Evolutionary conservation across 2,888 invertebrate species (phyloP).

Genomic region (Perithous albicinctus): DNA sequence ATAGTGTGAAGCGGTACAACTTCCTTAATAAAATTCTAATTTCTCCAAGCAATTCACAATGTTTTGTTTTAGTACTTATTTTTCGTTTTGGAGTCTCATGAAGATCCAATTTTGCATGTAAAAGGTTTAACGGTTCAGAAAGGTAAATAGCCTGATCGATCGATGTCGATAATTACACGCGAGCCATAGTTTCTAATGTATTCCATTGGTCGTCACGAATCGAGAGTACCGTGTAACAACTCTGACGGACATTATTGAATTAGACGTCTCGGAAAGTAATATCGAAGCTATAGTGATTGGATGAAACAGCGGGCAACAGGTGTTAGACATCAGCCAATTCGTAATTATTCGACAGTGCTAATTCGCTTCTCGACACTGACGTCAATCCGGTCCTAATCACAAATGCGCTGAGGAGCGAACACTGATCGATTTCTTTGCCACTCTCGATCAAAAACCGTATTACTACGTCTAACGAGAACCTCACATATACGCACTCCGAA

Average conservation of each 20-base stretch:
- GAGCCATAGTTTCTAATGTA: constrained; percentile 30
- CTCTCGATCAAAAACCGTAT: constrained; percentile 59
- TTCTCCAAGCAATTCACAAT: no score
- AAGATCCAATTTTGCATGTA: no score
- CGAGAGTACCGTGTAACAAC: neutral
- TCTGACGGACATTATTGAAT: constrained; percentile 12
- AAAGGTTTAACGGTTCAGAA: neutral
- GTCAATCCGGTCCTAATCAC: constrained; percentile 59
- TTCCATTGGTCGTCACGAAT: constrained; percentile 3
- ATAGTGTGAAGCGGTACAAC: no score
- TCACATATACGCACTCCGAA: constrained; percentile 58
- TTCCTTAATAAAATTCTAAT: no score
- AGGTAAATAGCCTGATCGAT: neutral
- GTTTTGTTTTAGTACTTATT: no score
- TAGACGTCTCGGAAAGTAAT: constrained; percentile 23
- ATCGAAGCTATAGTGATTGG: constrained; percentile 5
- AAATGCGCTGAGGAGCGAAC: constrained; percentile 35
- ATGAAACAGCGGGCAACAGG: constrained; percentile 45
- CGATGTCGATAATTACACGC: neutral
- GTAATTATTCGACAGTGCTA: constrained; percentile 19
- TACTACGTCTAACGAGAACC: constrained; percentile 56
- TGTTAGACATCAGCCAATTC: constrained; percentile 20
- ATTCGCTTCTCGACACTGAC: constrained; percentile 61
- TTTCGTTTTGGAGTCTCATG: no score
- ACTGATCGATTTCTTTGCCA: constrained; percentile 66